Conservation (phyloP, 2,888 invertebrate species). For the Drosophila kuntzei region DNA sequence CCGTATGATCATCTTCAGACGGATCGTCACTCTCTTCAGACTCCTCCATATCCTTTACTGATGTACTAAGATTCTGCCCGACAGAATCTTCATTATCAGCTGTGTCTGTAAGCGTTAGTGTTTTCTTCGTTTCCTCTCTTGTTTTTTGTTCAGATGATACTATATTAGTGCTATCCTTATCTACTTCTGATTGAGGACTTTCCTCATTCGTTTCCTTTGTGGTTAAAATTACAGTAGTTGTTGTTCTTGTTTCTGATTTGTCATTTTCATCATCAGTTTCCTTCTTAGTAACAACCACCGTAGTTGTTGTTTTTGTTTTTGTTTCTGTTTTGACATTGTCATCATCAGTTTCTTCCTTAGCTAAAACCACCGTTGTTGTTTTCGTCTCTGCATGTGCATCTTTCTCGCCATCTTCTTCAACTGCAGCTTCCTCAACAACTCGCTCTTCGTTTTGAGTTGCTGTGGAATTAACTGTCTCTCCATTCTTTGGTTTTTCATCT, state of each 20-base stretch:
- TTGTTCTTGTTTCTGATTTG: neutral
- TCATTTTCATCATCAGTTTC: conserved; percentile 2
- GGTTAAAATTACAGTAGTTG: neutral
- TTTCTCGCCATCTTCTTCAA: conserved; percentile 4
- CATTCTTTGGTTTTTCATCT: neutral
- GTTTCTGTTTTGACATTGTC: neutral
- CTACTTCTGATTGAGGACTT: neutral
- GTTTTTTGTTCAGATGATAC: neutral
- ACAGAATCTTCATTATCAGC: neutral
- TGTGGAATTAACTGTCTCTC: neutral
- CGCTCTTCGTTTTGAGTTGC: conserved; percentile 14
- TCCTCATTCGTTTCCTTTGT: neutral
- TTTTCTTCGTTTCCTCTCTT: conserved; percentile 2
- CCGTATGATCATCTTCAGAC: conserved; percentile 17
- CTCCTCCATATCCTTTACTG: conserved; percentile 13
- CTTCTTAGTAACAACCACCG: conserved; percentile 18
- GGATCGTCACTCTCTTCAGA: conserved; percentile 21
- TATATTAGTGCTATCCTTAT: neutral
- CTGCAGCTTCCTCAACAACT: conserved; percentile 1
- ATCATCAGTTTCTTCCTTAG: neutral
- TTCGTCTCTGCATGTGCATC: neutral
- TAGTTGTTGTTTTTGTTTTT: conserved; percentile 26
- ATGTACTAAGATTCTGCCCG: neutral
- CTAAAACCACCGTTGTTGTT: neutral
- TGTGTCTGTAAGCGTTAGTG: neutral